A percentile compares a stretch with the other conserved stretches of the same genome.
phyloP scores from a whole-genome alignment of 2,797 vertebrate species.

The Denticeps clupeoides region DNA sequence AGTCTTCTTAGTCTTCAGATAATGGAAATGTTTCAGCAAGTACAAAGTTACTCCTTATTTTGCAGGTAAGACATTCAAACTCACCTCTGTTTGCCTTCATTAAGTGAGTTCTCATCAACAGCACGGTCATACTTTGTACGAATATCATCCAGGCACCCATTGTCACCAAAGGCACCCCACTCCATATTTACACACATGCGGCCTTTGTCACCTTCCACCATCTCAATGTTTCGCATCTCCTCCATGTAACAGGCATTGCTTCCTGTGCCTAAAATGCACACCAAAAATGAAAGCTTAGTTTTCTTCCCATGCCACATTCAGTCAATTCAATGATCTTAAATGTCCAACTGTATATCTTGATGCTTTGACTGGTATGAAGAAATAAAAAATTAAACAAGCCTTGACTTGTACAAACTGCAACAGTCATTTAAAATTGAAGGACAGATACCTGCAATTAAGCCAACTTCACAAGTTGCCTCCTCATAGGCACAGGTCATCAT shows the following conservation, averaged over 20 bases:
- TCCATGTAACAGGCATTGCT: constrained; percentile 98
- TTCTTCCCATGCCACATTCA: too few species aligned
- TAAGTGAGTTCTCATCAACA: constrained; percentile 90
- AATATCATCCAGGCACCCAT: constrained; percentile 88
- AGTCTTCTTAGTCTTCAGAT: too few species aligned
- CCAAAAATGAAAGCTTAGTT: too few species aligned
- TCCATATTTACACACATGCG: constrained; percentile 97
- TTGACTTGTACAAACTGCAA: not conserved
- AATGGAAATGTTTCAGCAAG: too few species aligned
- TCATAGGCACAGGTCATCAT: constrained; percentile 99
- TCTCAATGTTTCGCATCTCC: constrained; percentile 85
- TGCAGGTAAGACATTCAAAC: too few species aligned
- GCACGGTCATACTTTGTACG: constrained; percentile 79
- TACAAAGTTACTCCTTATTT: too few species aligned
- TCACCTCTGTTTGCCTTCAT: constrained; percentile 87
- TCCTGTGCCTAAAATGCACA: constrained; percentile 82
- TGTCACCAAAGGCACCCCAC: constrained; percentile 97
- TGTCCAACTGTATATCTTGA: too few species aligned
- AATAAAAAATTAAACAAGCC: not conserved
- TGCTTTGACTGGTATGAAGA: not conserved
- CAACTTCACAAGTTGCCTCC: constrained; percentile 88
- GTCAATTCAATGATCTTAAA: too few species aligned
- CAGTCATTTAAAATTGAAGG: not conserved
- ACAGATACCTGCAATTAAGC: constrained; percentile 82
- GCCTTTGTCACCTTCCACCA: constrained; percentile 72